Evolutionary conservation across 2,797 vertebrate genomes (phyloP), one percentile per base, ranked within the genome.

Genomic region (Manis crassicaudata): DNA sequence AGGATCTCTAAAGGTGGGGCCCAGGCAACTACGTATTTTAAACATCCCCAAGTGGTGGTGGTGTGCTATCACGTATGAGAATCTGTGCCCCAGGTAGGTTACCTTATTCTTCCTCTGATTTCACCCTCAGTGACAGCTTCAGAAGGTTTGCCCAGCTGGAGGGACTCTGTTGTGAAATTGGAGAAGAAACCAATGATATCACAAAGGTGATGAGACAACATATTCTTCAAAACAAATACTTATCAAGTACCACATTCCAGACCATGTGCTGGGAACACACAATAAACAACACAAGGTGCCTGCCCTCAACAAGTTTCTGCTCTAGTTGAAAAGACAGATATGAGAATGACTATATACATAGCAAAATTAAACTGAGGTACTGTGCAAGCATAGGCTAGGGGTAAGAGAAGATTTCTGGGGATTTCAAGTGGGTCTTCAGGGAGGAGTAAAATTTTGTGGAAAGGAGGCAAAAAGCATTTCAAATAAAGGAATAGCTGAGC

Each of bases 191-290:
- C 25, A 25, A 56, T 27, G 70, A 81, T 27, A 76, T 88, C 20
- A 52, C 11, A 85, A n/a, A 88, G 20, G 21, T 12, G 2, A 46
- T 75, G 82, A 90, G 85, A 88, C 62, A n/a, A 75, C 14, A 21
- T 25, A 72, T 27, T 43, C 68, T 56, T 29, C 35, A 94, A 95
- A 93, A 79, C 83, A 96, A 77, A 84, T 68, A 92, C 70, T 93
- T 76, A 89, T 76, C 43, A 86, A 92, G 27, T 0, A 0, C 58
- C 83, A 54, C 83, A 63, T 89, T 87, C 46, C 76, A 90, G 56
- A 72, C 29, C 81, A 50, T n/a, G 29, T 32, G 20, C 56, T 90
- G 50, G 73, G 60, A 95, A 85, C 40, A 60, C 54, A 86, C 43
- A 58, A 37, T 70, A 87, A 88, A 43, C 73, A 73, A 79, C 40